Evolutionary conservation across 2,888 invertebrate species (phyloP), one percentile per base, ranked within the genome.

Genomic region (Brassicogethes aeneus): DNA sequence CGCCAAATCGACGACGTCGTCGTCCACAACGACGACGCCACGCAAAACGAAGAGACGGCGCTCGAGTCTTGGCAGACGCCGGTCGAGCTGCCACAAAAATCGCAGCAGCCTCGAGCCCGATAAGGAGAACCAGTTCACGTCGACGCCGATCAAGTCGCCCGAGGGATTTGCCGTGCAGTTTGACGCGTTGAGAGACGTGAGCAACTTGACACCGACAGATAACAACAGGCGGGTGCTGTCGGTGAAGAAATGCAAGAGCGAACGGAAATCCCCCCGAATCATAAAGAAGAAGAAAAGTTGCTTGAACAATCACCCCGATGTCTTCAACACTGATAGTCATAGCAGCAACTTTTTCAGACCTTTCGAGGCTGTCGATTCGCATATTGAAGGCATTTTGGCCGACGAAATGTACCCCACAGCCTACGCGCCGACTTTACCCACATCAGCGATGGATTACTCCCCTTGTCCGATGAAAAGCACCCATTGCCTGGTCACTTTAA

Each of bases 121-220:
- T 47, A 78, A 78, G 39, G 78, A 77, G 47, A 77, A 77, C 52
- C 74, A 74, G 51, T 78, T 70, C 46, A 76, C 73, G 55, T 76
- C 77, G 48, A 76, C 76, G 2, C 76, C 75, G 15, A 75, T 75
- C 42, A 77, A 76, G 60, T 60, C 62, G 10, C 43, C 54, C 3
- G 57, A 69, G 15, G 57, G 57, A 31, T 45, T 51, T 37, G 49
- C 52, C 36, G 41, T 39, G 16, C 58, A 53, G 30, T 53, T 52
- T 16, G 75, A 74, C 48, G 70, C 71, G 7, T 62, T 78, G 0
- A 72, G 76, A 61, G 78, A 79, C 56, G 75, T 78, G 5, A 78
- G 78, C 54, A 79, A 78, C 53, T 69, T 77, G n/a, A 77, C 77
- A 2, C 76, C 77, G 1, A 75, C 66, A 13, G 64, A 70, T 8